These are phyloP conservation scores for Sitta europaea DNA, from an alignment of 2,113 vertebrate species.

Conservation along the genomic window DNA sequence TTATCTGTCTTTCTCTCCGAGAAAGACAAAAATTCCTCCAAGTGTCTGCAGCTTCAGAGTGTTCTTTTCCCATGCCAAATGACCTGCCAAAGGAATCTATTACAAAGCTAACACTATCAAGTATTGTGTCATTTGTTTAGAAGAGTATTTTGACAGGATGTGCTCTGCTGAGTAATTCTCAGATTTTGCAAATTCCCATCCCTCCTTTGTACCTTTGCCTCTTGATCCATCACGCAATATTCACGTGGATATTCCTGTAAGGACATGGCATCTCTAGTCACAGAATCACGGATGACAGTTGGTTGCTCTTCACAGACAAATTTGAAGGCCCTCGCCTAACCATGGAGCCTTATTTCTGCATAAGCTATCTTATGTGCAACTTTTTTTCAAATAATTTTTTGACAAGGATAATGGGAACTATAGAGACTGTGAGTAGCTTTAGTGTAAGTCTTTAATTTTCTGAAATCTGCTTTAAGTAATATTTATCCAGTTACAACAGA, in stretches of 20 bases:
- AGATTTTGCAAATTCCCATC: background rate
- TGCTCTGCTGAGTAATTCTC: background rate
- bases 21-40: background rate
- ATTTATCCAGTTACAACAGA: background rate
- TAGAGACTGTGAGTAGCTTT: background rate
- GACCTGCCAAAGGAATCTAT: conserved; percentile 32
- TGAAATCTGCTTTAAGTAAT: background rate
- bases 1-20: background rate
- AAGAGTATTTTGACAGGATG: background rate
- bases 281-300: background rate
- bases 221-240: background rate
- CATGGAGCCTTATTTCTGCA: background rate
- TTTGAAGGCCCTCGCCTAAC: background rate
- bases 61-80: background rate
- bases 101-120: background rate
- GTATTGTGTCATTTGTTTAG: background rate
- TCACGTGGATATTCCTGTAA: background rate
- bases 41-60: background rate
- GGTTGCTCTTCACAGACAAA: background rate
- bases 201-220: background rate
- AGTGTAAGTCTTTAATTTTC: background rate
- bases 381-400: background rate
- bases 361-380: background rate
- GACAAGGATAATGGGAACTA: background rate
- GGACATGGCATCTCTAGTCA: background rate